A percentile compares a stretch with the other conserved stretches of the same genome.
phyloP scores from a whole-genome alignment of 2,797 vertebrate genomes.

The Lerista edwardsae region DNA sequence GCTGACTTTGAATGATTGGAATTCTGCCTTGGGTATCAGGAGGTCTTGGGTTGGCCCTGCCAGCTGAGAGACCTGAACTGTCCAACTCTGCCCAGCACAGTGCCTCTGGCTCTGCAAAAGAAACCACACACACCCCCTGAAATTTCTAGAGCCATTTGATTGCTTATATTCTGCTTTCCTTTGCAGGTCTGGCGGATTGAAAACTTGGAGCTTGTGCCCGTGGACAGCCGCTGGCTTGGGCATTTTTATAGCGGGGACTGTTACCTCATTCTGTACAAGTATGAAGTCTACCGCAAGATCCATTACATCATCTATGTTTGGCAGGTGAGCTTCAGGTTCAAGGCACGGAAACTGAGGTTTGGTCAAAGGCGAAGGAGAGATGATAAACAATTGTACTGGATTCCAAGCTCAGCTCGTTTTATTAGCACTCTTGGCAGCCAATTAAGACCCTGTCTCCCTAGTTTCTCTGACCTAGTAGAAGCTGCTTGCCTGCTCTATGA shows the following conservation, averaged over 20 bases:
- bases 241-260: constrained; percentile 90
- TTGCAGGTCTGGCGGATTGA: constrained; percentile 86
- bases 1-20: no score
- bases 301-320: constrained; percentile 87
- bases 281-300: constrained; percentile 78
- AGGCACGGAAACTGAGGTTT: not conserved
- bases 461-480: not conserved
- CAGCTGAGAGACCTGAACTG: not conserved
- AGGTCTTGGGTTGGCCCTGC: not conserved
- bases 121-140: not conserved
- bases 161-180: not conserved
- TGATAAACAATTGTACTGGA: not conserved
- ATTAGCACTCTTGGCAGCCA: not conserved
- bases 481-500: not conserved
- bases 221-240: constrained; percentile 84
- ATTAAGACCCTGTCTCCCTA: not conserved
- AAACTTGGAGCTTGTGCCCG: constrained; percentile 78
- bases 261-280: constrained; percentile 88
- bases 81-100: not conserved
- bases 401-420: not conserved
- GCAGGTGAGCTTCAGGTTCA: constrained; percentile 80
- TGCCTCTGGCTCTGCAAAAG: not conserved
- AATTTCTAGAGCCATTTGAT: not conserved
- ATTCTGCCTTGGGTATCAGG: no score
- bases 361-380: not conserved